Evolutionary conservation across 1,140 invertebrate species (phyloP), one percentile per base, ranked within the genome.

Genomic region (Zophobas atratus): DNA sequence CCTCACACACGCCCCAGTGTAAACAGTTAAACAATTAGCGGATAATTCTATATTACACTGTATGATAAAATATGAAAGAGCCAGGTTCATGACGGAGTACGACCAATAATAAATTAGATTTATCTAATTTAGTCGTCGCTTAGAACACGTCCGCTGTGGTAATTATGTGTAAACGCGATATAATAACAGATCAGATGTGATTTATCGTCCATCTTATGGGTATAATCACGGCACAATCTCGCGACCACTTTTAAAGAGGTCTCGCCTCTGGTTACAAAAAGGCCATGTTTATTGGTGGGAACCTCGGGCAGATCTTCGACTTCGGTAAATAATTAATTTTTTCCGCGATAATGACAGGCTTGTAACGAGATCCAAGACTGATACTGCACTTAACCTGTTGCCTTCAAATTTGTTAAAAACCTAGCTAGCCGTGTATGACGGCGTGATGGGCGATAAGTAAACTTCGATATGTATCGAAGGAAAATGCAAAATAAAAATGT

Each of bases 131-230:
- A 79, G 75, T 72, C 74, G 77, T 80, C 79, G 67, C 38, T 51
- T 74, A 55, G 35, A 80, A 78, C 77, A 77, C 77, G 75, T 80
- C 77, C 20, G 51, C 71, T 43, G 57, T 70, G 77, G 75, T 80
- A 78, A 80, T 80, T 80, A 80, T 56, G 35, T 79, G 77, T 78
- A 79, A 79, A 80, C 71, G 70, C 75, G 77, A 78, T 80, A 77
- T 80, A 80, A 80, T 80, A 80, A 78, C 67, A 78, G 36, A 75
- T 70, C 72, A 41, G 72, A 70, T 78, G 60, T 79, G 78, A 79
- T 76, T 76, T 79, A 79, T 79, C 60, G 48, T 35, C 63, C 20
- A 79, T 76, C 57, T 56, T 72, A 32, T 67, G n/a, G 39, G 60
- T 67, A 67, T 67, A 67, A 67, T 67, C 60, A 67, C 43, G 60